These are phyloP conservation scores for Apamea anceps DNA, from an alignment of 2,888 invertebrate genomes.

Conservation along the genomic window DNA sequence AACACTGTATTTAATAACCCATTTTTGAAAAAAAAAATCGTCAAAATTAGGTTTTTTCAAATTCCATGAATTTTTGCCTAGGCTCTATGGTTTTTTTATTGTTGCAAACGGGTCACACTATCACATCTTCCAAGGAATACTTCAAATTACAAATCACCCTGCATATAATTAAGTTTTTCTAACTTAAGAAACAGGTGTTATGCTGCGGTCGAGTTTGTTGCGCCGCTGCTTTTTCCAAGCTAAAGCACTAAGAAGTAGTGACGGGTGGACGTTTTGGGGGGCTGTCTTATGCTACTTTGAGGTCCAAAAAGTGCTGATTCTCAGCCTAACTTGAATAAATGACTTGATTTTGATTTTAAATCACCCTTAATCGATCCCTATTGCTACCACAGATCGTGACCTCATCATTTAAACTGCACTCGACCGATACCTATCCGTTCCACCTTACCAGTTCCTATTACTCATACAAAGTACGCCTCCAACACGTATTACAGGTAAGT, in stretches of 20 bases:
- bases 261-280: neutral
- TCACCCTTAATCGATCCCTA: neutral
- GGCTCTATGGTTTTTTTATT: neutral
- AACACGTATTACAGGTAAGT: conserved; percentile 24
- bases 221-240: neutral
- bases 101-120: neutral
- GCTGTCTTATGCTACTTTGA: neutral
- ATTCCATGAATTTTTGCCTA: neutral
- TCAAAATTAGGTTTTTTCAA: neutral
- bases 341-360: neutral
- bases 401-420: conserved; percentile 5
- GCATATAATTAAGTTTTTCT: neutral
- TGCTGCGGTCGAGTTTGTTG: neutral
- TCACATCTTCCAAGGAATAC: neutral
- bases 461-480: conserved; percentile 27
- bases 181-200: neutral
- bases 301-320: neutral
- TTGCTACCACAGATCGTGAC: conserved; percentile 23
- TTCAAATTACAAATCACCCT: neutral
- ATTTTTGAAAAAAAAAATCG: too few relatives aligned
- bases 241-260: neutral
- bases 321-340: neutral
- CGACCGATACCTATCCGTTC: conserved; percentile 8
- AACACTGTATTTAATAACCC: too few relatives aligned
- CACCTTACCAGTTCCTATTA: conserved; percentile 33